Conservation (phyloP, 2,113 vertebrate species). For the Elachura formosa region DNA sequence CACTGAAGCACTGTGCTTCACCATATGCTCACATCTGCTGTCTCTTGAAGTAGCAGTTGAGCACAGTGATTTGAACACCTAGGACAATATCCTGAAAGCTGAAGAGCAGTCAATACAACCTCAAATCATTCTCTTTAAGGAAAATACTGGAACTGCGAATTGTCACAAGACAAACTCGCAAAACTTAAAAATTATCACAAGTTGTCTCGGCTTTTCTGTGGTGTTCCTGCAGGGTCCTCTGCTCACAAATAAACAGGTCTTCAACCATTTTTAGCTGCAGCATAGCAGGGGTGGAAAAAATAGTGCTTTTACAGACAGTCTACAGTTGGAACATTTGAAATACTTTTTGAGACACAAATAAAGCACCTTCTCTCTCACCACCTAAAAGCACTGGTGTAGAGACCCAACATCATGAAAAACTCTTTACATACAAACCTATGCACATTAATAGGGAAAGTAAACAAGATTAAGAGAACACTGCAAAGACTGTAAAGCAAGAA, state of each 20-base stretch:
- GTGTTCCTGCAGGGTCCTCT: not conserved
- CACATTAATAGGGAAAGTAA: not conserved
- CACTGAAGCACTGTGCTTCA: too few species aligned
- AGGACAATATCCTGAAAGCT: not conserved
- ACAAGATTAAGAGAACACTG: not conserved
- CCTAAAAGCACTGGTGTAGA: not conserved
- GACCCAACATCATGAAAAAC: not conserved
- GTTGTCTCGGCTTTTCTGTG: not conserved
- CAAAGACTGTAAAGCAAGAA: not conserved
- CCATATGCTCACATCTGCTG: fast-evolving
- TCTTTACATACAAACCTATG: not conserved
- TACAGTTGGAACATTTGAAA: not conserved
- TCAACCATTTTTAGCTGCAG: not conserved
- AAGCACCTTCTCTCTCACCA: not conserved
- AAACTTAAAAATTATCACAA: not conserved
- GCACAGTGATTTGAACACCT: not conserved
- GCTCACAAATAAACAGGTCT: not conserved
- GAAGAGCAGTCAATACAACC: not conserved
- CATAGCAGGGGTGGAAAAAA: not conserved
- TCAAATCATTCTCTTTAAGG: fast-evolving
- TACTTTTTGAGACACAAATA: not conserved
- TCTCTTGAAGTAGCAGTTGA: not conserved
- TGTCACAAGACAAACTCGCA: not conserved
- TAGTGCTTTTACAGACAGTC: not conserved
- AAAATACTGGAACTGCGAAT: not conserved